A percentile compares a stretch with the other conserved stretches of the same genome.
phyloP scores from a whole-genome alignment of 2,113 vertebrate species.

The Gnathonemus echidnorhynchus region DNA sequence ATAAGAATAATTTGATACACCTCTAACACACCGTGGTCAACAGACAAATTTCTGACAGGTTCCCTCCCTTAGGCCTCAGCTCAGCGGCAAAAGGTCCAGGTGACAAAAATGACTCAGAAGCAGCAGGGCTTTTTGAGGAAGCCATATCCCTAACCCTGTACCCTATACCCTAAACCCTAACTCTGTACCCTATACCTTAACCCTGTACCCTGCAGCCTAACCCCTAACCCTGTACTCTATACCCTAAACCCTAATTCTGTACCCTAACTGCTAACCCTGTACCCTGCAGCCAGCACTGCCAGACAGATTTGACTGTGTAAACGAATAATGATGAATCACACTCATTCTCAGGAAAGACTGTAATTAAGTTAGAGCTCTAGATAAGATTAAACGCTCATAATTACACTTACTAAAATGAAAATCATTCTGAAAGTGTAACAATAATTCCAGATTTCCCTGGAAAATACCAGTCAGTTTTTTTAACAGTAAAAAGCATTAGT shows the following conservation, averaged over 20 bases:
- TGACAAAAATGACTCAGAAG: not conserved
- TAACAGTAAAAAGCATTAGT: not conserved
- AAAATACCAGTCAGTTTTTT: not conserved
- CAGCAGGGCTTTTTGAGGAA: not conserved
- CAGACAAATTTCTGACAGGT: not conserved
- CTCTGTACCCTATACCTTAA: not conserved
- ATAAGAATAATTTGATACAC: not conserved
- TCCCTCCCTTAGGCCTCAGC: not conserved
- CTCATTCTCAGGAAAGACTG: not conserved
- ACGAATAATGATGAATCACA: not conserved
- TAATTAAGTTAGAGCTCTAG: not conserved
- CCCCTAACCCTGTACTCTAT: too few species aligned
- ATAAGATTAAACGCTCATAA: not conserved
- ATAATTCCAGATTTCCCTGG: not conserved
- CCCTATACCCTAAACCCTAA: not conserved
- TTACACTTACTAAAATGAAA: not conserved
- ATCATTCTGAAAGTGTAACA: not conserved
- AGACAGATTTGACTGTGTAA: not conserved
- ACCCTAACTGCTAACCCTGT: not conserved
- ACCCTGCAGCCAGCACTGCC: not conserved
- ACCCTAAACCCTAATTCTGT: too few species aligned
- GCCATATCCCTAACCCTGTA: not conserved
- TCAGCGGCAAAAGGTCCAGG: not conserved
- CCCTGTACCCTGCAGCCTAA: not conserved
- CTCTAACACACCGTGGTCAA: not conserved